Conservation (phyloP, 2,797 vertebrate genomes). For the Emys orbicularis region DNA sequence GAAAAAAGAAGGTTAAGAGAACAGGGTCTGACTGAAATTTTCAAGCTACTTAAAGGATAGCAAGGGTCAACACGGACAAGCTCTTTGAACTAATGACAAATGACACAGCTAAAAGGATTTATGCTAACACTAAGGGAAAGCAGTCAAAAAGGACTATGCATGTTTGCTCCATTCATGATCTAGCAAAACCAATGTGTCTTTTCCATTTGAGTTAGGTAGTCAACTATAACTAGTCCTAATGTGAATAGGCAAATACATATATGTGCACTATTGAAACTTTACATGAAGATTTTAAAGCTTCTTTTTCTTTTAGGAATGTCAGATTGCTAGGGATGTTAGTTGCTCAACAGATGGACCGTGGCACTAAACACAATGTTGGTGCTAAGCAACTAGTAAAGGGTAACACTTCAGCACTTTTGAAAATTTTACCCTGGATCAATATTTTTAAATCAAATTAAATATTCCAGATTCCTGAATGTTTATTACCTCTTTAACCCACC, state of each 20-base stretch:
- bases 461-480: background rate
- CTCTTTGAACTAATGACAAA: constrained; percentile 47
- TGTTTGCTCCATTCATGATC: background rate
- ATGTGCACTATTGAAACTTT: background rate
- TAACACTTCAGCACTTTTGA: background rate
- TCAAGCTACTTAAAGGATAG: constrained; percentile 59
- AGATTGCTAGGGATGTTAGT: background rate
- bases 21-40: constrained; percentile 45
- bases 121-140: constrained; percentile 32
- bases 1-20: constrained; percentile 45
- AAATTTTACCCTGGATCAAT: background rate
- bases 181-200: background rate
- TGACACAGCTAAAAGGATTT: constrained; percentile 42
- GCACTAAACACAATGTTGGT: background rate
- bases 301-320: background rate
- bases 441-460: background rate
- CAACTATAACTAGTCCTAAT: background rate
- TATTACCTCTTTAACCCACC: background rate
- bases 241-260: background rate
- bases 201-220: background rate
- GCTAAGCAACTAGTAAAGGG: background rate
- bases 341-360: background rate
- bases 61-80: constrained; percentile 64
- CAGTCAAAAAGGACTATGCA: background rate
- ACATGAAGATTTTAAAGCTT: background rate